Conservation (phyloP, 2,113 vertebrate species). For the Thunnus thynnus region DNA sequence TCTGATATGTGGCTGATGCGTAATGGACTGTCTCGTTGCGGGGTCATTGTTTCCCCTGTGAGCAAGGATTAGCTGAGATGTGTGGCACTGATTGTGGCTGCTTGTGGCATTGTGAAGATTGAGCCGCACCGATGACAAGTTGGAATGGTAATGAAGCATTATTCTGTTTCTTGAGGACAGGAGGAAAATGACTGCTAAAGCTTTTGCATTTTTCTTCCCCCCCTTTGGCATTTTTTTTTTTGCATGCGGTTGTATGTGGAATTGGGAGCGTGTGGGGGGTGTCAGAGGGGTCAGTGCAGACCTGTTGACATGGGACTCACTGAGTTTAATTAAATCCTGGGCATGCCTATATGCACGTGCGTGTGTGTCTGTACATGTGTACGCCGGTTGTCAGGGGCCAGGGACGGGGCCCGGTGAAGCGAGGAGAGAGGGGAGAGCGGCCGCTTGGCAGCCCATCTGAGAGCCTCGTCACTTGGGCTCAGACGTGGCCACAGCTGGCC, state of each 20-base stretch:
- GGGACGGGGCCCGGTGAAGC: conserved; percentile 49
- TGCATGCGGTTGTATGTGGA: conserved; percentile 41
- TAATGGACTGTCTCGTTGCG: conserved; percentile 8
- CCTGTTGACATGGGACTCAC: conserved; percentile 59
- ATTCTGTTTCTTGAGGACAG: conserved; percentile 40
- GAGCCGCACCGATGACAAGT: conserved; percentile 15
- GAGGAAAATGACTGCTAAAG: conserved; percentile 8
- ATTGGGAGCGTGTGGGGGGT: conserved; percentile 11
- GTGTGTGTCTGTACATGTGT: conserved; percentile 25
- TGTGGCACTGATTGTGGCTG: not conserved
- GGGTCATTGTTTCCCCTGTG: not conserved
- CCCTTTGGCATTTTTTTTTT: conserved; percentile 19
- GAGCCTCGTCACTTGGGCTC: conserved; percentile 63
- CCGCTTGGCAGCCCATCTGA: conserved; percentile 76
- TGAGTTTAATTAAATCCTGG: conserved; percentile 71
- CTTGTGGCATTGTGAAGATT: conserved; percentile 19
- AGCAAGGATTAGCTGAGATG: conserved; percentile 16
- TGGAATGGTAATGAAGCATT: conserved; percentile 37
- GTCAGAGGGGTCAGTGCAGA: conserved; percentile 49
- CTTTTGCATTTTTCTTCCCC: not conserved
- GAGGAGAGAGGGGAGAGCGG: conserved; percentile 55
- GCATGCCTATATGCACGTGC: conserved; percentile 30
- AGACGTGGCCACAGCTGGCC: conserved; percentile 77
- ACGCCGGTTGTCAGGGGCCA: conserved; percentile 18
- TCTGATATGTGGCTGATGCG: conserved; percentile 3